Evolutionary conservation across 2,888 invertebrate species (phyloP).

Genomic region (Apamea sordens): DNA sequence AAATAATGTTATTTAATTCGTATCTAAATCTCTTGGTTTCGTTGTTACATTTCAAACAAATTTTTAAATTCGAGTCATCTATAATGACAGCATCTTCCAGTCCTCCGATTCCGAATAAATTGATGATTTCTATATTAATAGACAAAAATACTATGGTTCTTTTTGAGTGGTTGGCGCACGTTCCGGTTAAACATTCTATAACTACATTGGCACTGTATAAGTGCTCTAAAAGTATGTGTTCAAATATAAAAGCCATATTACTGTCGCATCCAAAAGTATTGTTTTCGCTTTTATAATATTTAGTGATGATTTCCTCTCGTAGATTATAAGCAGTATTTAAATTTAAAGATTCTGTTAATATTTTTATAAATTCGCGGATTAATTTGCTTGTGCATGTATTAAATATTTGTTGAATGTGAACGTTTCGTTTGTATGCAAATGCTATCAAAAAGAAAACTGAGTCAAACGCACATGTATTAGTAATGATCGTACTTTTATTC

Average conservation of each 20-base stretch:
- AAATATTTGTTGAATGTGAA: too few relatives aligned
- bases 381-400: too few relatives aligned
- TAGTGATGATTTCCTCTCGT: constrained; percentile 1
- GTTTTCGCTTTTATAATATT: neutral
- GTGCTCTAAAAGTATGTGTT: neutral
- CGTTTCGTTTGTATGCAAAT: too few relatives aligned
- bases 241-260: constrained; percentile 12
- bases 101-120: constrained; percentile 15
- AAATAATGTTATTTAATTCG: constrained; percentile 16
- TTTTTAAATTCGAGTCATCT: constrained; percentile 14
- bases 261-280: neutral
- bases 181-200: constrained; percentile 3
- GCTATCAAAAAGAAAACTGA: too few relatives aligned
- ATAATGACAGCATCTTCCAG: constrained; percentile 16
- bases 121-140: constrained; percentile 1
- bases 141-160: constrained; percentile 1
- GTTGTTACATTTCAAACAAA: constrained; percentile 26
- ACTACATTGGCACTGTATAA: constrained; percentile 6
- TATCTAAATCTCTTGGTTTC: constrained; percentile 25
- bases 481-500: too few relatives aligned
- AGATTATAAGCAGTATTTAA: constrained; percentile 2
- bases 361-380: too few relatives aligned
- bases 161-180: constrained; percentile 1
- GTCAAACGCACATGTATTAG: too few relatives aligned
- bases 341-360: constrained; percentile 10